Conservation (phyloP, 2,113 vertebrate species). For the Noctilio leporinus region DNA sequence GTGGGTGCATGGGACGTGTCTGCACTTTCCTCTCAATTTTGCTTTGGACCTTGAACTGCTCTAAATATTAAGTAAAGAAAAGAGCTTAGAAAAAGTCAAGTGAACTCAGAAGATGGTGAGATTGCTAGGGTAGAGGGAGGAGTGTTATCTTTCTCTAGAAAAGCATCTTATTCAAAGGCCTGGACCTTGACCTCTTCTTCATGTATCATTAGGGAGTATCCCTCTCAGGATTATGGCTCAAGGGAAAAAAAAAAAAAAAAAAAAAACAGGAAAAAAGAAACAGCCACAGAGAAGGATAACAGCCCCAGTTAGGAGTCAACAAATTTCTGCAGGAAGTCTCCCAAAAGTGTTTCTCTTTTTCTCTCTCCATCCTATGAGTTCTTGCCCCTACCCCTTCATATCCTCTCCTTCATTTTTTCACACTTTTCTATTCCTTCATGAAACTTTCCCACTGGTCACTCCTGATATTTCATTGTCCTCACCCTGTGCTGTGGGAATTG, state of each 20-base stretch:
- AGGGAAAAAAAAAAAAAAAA: background rate
- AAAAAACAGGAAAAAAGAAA: background rate
- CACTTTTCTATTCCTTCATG: background rate
- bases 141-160: background rate
- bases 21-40: background rate
- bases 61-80: background rate
- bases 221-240: background rate
- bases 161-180: background rate
- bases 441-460: background rate
- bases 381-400: background rate
- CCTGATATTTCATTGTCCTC: background rate
- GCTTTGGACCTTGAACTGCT: background rate
- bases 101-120: background rate
- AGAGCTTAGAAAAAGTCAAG: background rate
- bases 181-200: background rate
- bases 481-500: background rate
- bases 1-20: background rate
- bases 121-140: background rate
- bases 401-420: background rate
- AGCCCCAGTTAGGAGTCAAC: background rate
- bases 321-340: background rate
- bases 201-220: background rate
- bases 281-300: background rate
- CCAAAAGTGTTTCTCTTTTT: background rate
- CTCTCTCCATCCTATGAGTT: background rate